Base-by-base conservation (phyloP, 2,113 vertebrate genomes). In the Sarotherodon lohbergeri region DNA sequence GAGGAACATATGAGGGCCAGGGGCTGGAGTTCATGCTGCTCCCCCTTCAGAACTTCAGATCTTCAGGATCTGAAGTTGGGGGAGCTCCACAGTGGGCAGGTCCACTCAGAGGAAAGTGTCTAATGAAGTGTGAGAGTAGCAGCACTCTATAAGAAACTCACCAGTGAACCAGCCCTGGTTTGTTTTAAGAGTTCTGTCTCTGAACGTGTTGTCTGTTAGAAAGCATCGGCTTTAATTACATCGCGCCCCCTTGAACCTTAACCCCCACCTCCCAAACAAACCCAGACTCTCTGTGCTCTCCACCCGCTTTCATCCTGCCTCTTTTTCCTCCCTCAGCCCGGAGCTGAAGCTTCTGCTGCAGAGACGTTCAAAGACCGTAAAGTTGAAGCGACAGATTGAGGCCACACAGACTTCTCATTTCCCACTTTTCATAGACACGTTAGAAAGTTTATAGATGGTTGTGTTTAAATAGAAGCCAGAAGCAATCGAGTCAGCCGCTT, bases 371-470 rank as follows among this genome's bases (percentile, higher is more conserved):
- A 32, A 73, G 85, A 52, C 54, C 9, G 1, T 63, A 82, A 76
- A 82, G 54, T 82, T 1, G 9, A 59, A 50, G 41, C 46, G 22
- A 68, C 76, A 71, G 22, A 63, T 86, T 81, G 78, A 55, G 59
- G 76, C 66, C 39, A 36, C 76, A 24, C 54, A 63, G 80, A 57
- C 27, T 57, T 93, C 88, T 95, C 83, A 94, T 94, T 92, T 94
- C 91, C 90, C 89, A 71, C 24, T 82, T 92, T 94, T 92, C 84
- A 90, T 81, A 80, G 85, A 92, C 91, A 84, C 22, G 83, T 87
- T 91, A 48, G 66, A 85, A 46, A 84, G 48, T 93, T 93, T 92
- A 92, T 84, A 48, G 89, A 80, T 5, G 85, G 24, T 86, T 88
- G 57, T 50, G 34, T 86, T 84, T 27, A 39, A 90, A 86, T 85